Conservation (phyloP, 2,888 invertebrate genomes). For the Chloroclystis v-ata region DNA sequence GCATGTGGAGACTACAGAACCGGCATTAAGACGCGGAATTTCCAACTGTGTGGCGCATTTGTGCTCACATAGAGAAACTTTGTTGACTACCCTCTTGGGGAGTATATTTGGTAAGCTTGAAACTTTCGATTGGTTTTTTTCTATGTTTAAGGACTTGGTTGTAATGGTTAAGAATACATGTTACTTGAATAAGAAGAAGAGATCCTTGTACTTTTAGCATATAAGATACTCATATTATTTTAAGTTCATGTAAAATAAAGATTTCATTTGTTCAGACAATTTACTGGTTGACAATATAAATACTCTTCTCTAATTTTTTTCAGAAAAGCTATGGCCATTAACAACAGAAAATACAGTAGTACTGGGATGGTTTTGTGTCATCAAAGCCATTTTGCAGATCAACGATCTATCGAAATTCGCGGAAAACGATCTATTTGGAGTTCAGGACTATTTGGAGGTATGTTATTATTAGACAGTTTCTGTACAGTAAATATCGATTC, state of each 20-base stretch:
- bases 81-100: constrained; percentile 74
- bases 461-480: no score
- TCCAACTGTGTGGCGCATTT: constrained; percentile 88
- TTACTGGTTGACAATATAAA: no score
- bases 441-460: constrained; percentile 70
- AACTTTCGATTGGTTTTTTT: no score
- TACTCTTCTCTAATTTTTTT: no score
- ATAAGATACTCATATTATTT: no score
- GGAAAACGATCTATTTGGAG: constrained; percentile 57
- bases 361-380: constrained; percentile 79
- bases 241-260: no score
- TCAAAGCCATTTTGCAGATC: constrained; percentile 75
- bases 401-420: constrained; percentile 57
- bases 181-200: no score
- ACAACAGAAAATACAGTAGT: constrained; percentile 69
- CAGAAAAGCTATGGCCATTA: constrained; percentile 78
- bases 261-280: no score
- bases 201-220: no score
- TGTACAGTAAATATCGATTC: no score
- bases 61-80: constrained; percentile 81
- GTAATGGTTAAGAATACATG: no score
- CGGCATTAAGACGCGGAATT: constrained; percentile 88
- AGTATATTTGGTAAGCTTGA: constrained; percentile 57
- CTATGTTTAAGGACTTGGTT: no score
- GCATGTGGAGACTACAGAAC: constrained; percentile 81